These are phyloP conservation scores for Eulemur mongoz DNA, from an alignment of 2,797 vertebrate genomes.

Conservation along the genomic window DNA sequence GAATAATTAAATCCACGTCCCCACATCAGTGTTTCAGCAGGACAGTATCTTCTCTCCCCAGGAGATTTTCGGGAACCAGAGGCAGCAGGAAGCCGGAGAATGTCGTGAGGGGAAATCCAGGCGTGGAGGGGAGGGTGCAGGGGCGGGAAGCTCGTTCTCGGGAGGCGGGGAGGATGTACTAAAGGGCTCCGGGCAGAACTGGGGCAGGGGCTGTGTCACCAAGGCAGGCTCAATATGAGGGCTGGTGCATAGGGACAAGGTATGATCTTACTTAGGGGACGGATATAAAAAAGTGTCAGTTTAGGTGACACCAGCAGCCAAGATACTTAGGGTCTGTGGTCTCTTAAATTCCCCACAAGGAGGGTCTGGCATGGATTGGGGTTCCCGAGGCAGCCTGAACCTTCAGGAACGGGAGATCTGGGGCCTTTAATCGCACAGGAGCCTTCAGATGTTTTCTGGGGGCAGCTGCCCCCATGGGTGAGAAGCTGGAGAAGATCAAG, in stretches of 20 bases:
- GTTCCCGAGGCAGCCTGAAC: neutral
- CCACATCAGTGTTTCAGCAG: neutral
- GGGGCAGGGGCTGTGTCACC: neutral
- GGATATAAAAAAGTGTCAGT: neutral
- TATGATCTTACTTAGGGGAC: neutral
- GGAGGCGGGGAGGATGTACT: neutral
- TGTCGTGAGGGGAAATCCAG: neutral
- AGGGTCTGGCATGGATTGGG: neutral
- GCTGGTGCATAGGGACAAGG: neutral
- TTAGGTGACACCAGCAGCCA: neutral
- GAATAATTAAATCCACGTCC: neutral
- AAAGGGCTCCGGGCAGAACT: neutral
- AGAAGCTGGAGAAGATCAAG: conserved; percentile 43
- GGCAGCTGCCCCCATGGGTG: neutral
- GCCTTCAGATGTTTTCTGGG: neutral
- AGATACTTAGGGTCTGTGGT: neutral
- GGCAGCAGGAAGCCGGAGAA: neutral
- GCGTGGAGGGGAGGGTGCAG: neutral
- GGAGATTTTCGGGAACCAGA: neutral
- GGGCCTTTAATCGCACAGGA: neutral
- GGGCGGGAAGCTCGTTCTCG: neutral
- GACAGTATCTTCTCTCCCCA: neutral
- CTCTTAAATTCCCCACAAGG: neutral
- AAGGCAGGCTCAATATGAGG: neutral
- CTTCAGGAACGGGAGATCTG: neutral